Conservation (phyloP, 1,140 invertebrate species). For the Cephus cinctus region DNA sequence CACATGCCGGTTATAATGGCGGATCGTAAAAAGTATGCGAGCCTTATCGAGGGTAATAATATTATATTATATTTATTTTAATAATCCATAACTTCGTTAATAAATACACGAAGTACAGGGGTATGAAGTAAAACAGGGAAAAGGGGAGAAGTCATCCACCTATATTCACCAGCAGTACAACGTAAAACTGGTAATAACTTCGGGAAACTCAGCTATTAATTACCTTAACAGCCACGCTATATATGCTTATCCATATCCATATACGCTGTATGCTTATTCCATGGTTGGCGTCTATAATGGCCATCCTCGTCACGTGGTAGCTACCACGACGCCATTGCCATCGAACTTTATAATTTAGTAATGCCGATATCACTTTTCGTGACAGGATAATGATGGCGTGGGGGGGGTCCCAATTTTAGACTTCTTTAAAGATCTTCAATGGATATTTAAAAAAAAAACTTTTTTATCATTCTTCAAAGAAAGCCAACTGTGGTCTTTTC, state of each 20-base stretch:
- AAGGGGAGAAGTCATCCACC: too few relatives aligned
- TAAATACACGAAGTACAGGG: background rate
- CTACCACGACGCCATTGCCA: background rate
- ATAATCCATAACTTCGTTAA: conserved; percentile 2
- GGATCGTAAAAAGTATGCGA: background rate
- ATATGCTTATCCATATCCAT: conserved; percentile 6
- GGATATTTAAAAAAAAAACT: too few relatives aligned
- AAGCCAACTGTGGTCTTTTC: too few relatives aligned
- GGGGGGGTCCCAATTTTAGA: background rate
- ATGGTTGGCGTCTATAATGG: background rate
- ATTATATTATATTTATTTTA: conserved; percentile 5
- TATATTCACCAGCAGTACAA: too few relatives aligned
- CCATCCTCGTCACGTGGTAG: background rate
- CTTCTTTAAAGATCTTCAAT: background rate
- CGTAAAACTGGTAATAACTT: conserved; percentile 11
- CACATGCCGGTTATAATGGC: background rate
- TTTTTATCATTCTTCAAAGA: too few relatives aligned
- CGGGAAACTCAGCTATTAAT: conserved; percentile 8
- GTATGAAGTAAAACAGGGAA: background rate
- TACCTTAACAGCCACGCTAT: conserved; percentile 10
- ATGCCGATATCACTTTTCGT: background rate
- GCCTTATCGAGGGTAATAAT: background rate
- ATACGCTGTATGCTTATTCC: background rate
- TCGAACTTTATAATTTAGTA: background rate
- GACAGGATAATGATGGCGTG: background rate